These are phyloP conservation scores for Trisateles emortualis DNA, from an alignment of 2,888 invertebrate genomes.

Conservation along the genomic window DNA sequence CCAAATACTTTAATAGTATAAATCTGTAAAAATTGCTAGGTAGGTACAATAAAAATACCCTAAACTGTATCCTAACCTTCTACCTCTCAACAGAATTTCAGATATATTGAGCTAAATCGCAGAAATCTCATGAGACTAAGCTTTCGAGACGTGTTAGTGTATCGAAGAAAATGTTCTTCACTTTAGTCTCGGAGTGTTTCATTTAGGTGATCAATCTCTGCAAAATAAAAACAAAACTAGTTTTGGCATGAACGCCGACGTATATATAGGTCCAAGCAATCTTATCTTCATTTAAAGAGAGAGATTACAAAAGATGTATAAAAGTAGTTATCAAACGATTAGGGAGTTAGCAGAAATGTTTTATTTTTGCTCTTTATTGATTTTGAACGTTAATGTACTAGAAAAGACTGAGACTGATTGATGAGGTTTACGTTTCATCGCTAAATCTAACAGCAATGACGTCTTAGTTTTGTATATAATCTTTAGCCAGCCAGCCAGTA, in stretches of 20 bases:
- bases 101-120: slow-evolving; percentile 24
- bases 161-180: slow-evolving; percentile 25
- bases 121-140: slow-evolving; percentile 20
- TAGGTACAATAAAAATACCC: no score
- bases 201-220: slow-evolving; percentile 61
- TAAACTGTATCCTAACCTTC: no score
- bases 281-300: slow-evolving; percentile 83
- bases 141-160: slow-evolving; percentile 24
- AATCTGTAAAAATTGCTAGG: no score
- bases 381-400: background rate
- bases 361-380: no score
- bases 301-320: slow-evolving; percentile 72
- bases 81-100: background rate
- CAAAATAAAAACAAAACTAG: slow-evolving; percentile 68
- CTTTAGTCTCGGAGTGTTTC: slow-evolving; percentile 34
- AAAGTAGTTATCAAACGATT: no score
- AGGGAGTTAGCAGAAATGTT: no score
- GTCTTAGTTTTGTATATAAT: no score
- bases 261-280: slow-evolving; percentile 70
- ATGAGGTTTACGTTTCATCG: no score
- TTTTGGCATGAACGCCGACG: slow-evolving; percentile 62
- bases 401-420: background rate
- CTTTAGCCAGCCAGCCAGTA: no score
- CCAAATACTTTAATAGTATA: no score
- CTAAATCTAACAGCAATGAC: no score